Base-by-base conservation (phyloP, 2,113 vertebrate species). In the Phaethornis superciliosus region DNA sequence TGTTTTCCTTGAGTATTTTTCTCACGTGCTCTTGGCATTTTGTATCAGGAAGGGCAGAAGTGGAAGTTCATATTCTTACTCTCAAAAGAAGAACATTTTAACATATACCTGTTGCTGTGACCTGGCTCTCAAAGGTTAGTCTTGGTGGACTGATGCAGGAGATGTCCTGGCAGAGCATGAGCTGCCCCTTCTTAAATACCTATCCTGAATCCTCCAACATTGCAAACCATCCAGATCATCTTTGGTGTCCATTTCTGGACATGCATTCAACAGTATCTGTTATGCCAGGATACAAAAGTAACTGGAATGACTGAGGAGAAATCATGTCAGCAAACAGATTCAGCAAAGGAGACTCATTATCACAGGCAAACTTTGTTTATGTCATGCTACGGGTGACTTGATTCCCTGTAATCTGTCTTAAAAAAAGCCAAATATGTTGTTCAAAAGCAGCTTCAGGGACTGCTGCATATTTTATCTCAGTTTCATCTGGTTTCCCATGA, bases 401-500 rank as follows among this genome's bases (percentile, higher is more conserved):
- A 78, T 67, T 2, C 68, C 32, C 68, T 85, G 76, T 80, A 83
- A 83, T 88, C 28, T 59, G 16, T 33, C 52, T 60, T 83, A 42
- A 78, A 85, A 88, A 86, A 92, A 91, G 37, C 42, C 49, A 85
- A 78, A 51, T 40, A 74, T 59, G 33, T 80, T 90, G 62, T 79
- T 95, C 79, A 88, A 96, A 89, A 76, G 71, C 37, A 90, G 47
- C 85, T 95, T 94, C 90, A 88, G 85, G 85, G 92, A 78, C 64
- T 69, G 85, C 88, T 84, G 81, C 21, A 10, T 93, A 95, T 88
- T 94, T 92, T 92, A 85, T 92, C 80, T 93, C 6, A 2, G 64
- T 95, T 96, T 96, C 82, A 88, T 92, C 95, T 95, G 95, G 68
- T 93, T 96, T 96, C 90, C 85, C 94, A 86, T 92, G 69, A 90